Conservation (phyloP, 2,888 invertebrate species). For the Drosophila engyochracea region DNA sequence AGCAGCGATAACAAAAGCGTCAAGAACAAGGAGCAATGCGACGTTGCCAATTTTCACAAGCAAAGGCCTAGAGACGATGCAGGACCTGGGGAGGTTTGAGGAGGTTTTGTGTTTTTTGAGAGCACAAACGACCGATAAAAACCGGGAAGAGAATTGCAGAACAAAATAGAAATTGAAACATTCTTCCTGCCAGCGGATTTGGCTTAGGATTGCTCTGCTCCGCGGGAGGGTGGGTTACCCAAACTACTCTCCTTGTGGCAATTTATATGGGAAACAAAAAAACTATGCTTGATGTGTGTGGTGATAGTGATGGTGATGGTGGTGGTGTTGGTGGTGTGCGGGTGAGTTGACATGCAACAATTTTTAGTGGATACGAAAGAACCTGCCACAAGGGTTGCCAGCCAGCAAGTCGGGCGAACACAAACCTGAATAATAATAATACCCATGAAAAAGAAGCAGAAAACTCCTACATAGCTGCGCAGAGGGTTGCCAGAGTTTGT, state of each 20-base stretch:
- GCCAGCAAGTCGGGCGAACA: slow-evolving; percentile 18
- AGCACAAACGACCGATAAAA: slow-evolving; percentile 65
- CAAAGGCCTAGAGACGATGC: slow-evolving; percentile 8
- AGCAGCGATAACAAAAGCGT: slow-evolving; percentile 38
- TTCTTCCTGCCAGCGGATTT: slow-evolving; percentile 67
- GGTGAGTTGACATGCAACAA: slow-evolving; percentile 73
- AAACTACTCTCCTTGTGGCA: slow-evolving; percentile 56
- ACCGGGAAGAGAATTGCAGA: slow-evolving; percentile 72
- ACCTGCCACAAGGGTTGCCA: slow-evolving; percentile 81
- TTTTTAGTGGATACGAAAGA: slow-evolving; percentile 57
- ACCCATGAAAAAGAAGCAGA: slow-evolving; percentile 15
- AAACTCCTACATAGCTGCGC: slow-evolving; percentile 24
- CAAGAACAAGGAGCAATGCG: slow-evolving; percentile 37
- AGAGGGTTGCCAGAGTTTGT: slow-evolving; percentile 43
- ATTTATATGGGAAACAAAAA: slow-evolving; percentile 49
- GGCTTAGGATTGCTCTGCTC: slow-evolving; percentile 6
- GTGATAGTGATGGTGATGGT: slow-evolving; percentile 16
- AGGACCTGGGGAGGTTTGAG: slow-evolving; percentile 34
- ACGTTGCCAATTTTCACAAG: slow-evolving; percentile 74
- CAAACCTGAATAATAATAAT: slow-evolving; percentile 58
- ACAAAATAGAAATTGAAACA: slow-evolving; percentile 82
- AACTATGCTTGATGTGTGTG: slow-evolving; percentile 37
- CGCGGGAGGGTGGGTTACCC: slow-evolving; percentile 39
- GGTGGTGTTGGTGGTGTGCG: slow-evolving; percentile 30
- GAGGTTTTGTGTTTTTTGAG: slow-evolving; percentile 62